Percentiles rank a stretch among this genome's conserved stretches.
phyloP scores from a whole-genome alignment of 1,140 invertebrate genomes.

The Atta texana region DNA sequence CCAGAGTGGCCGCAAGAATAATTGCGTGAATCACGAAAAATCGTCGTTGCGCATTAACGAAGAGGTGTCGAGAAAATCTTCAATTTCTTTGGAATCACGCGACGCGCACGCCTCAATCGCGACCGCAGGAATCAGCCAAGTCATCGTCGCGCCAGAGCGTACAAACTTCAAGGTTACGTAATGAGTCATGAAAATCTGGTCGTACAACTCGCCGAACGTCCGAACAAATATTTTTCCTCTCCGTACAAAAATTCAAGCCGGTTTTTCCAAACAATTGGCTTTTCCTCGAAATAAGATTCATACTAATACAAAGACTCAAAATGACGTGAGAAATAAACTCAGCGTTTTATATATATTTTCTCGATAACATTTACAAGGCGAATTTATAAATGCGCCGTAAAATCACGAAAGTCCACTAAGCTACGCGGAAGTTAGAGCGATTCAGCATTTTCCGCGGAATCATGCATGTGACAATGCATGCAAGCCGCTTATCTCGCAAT shows the following conservation, averaged over 20 bases:
- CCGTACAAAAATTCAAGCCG: conserved; percentile 43
- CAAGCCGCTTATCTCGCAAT: conserved; percentile 54
- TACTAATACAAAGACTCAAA: background rate
- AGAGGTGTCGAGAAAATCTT: conserved; percentile 45
- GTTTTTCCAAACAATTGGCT: background rate
- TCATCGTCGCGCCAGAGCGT: conserved; percentile 76
- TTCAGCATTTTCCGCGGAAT: conserved; percentile 52
- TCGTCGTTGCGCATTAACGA: conserved; percentile 3
- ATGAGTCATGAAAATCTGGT: conserved; percentile 81
- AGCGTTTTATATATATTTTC: background rate
- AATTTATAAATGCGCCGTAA: background rate
- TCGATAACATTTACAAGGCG: background rate
- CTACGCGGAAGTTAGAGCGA: conserved; percentile 37
- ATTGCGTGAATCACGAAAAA: conserved; percentile 57
- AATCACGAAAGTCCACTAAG: background rate
- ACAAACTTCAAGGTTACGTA: conserved; percentile 78
- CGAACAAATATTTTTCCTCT: conserved; percentile 51
- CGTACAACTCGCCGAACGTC: conserved; percentile 56
- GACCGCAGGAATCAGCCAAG: conserved; percentile 71
- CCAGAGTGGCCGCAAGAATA: background rate
- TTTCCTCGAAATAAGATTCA: background rate
- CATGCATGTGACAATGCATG: conserved; percentile 37
- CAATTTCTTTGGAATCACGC: conserved; percentile 67
- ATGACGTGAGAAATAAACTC: background rate
- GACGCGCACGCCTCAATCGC: conserved; percentile 29